These are phyloP conservation scores for Clytia hemisphaerica DNA, from an alignment of 30 jellyfish, hydroid and myxozoan genomes.

Conservation along the genomic window DNA sequence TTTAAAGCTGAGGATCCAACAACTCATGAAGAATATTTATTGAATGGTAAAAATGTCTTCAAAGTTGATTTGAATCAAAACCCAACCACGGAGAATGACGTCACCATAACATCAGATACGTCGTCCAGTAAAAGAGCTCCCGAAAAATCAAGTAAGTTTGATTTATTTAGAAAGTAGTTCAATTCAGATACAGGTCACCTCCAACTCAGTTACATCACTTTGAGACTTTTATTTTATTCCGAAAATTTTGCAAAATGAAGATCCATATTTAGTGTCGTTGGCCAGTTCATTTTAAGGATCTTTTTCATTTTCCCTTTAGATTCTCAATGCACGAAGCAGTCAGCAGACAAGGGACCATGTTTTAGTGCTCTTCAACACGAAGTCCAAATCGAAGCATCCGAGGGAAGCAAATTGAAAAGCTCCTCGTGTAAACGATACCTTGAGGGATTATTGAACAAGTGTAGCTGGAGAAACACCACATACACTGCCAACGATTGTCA, in stretches of 20 bases:
- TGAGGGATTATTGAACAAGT: constrained; percentile 62
- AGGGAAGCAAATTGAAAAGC: constrained; percentile 47
- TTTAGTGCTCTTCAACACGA: constrained; percentile 77
- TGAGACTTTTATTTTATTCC: too few relatives aligned
- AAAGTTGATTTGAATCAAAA: constrained; percentile 59
- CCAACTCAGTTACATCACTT: too few relatives aligned
- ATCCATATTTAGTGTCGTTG: too few relatives aligned
- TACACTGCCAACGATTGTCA: constrained; percentile 66
- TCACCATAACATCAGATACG: constrained; percentile 47
- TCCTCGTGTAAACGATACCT: constrained; percentile 77
- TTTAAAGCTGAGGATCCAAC: constrained; percentile 76
- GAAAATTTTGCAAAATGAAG: too few relatives aligned
- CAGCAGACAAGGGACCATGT: constrained; percentile 88
- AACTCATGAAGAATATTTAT: constrained; percentile 58
- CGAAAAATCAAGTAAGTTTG: constrained; percentile 47
- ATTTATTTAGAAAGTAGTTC: background rate
- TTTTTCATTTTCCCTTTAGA: constrained; percentile 21
- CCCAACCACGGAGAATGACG: constrained; percentile 81
- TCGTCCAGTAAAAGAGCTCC: constrained; percentile 25
- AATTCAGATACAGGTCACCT: background rate
- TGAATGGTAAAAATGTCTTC: constrained; percentile 63
- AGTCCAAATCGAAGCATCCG: constrained; percentile 93
- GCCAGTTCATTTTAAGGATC: too few relatives aligned
- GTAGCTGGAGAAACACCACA: constrained; percentile 64
- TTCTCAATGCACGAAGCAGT: constrained; percentile 52